Evolutionary conservation across 2,797 vertebrate species (phyloP), one percentile per base, ranked within the genome.

Genomic region (Spheniscus humboldti): DNA sequence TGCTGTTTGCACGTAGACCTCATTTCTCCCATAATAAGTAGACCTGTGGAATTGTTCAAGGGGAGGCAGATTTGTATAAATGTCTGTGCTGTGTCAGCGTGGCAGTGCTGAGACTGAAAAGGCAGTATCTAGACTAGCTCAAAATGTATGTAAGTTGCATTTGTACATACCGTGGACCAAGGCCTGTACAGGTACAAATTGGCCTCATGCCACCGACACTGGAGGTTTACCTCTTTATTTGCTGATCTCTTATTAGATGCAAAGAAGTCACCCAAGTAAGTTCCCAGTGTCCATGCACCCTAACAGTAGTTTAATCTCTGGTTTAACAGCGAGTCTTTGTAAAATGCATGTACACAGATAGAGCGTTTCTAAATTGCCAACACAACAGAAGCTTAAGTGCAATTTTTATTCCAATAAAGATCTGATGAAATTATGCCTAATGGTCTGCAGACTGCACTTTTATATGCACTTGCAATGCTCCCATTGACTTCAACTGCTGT

Each of bases 351-450:
- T 93, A 77, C 67, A 66, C 56, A 87, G 86, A 62, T 68, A 67
- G 43, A 63, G 52, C 25, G 2, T 93, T 94, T 95, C 67, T 95
- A 74, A 96, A 97, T 93, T 96, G 93, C 88, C 93, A 91, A 50
- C 92, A 91, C 83, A 96, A 68, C 63, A 41, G 90, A 96, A 93
- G 90, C 92, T 85, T 93, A 95, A 95, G 86, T 92, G 88, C 95
- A 91, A 67, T 94, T 95, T 97, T 96, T 97, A 95, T 97, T 96
- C 88, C 95, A 96, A 93, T 96, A 96, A 97, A 95, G 88, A 95
- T 86, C 67, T 94, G 94, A 96, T 96, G 93, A 96, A 97, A 97
- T 96, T 95, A 97, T 96, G 88, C 86, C 90, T 96, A 97, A 96
- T 96, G 95, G 96, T 94, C 93, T 96, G 94, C 94, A 93, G 71